phyloP scores from a whole-genome alignment of 1,140 invertebrate species.

The Hyles euphorbiae region DNA sequence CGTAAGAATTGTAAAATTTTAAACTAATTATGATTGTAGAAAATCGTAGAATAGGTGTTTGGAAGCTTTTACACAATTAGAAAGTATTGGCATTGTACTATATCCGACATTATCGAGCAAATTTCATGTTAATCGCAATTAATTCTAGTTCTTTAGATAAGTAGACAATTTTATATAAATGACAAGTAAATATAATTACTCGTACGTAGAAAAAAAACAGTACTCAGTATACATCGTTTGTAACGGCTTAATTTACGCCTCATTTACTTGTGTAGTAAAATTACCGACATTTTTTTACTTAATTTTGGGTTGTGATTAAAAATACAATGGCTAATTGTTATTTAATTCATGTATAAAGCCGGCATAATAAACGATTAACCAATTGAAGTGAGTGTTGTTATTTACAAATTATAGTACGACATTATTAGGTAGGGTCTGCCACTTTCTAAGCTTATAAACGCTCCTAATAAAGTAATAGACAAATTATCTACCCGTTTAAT shows the following conservation, averaged over 20 bases:
- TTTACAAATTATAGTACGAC: no score
- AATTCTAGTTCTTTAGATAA: slow-evolving; percentile 35
- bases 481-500: no score
- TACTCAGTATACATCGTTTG: slow-evolving; percentile 3
- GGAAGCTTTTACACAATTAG: slow-evolving; percentile 70
- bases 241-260: slow-evolving; percentile 25
- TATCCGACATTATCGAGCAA: slow-evolving; percentile 53
- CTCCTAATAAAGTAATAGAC: no score
- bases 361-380: slow-evolving; percentile 18
- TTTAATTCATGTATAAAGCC: slow-evolving; percentile 25
- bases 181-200: slow-evolving; percentile 13
- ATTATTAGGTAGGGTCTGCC: no score
- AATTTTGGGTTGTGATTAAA: slow-evolving; percentile 34
- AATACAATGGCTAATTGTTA: slow-evolving; percentile 32
- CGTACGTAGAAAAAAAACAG: slow-evolving; percentile 3
- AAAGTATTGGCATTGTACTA: slow-evolving; percentile 59
- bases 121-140: slow-evolving; percentile 42
- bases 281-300: slow-evolving; percentile 6
- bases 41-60: slow-evolving; percentile 62
- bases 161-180: slow-evolving; percentile 50
- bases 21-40: slow-evolving; percentile 42
- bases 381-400: no score
- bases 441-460: no score
- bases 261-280: slow-evolving; percentile 21
- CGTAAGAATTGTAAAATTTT: slow-evolving; percentile 49